These are phyloP conservation scores for Beris morrisii DNA, from an alignment of 2,888 invertebrate genomes.

Conservation along the genomic window DNA sequence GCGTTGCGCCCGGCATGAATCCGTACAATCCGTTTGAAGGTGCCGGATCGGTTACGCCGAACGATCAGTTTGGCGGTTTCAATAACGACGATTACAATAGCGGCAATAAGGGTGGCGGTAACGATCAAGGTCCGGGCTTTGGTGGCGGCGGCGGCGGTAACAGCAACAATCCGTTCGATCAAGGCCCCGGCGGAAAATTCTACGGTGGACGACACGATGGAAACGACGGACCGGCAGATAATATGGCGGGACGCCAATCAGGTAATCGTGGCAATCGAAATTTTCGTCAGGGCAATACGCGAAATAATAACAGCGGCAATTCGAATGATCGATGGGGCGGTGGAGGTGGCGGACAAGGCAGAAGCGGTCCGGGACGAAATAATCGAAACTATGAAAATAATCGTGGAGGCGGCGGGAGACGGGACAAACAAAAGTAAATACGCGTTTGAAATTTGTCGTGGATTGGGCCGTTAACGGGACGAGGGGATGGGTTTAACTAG, in stretches of 20 bases:
- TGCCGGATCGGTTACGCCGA: conserved; percentile 54
- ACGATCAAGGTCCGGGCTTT: conserved; percentile 49
- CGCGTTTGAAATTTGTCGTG: too few species aligned
- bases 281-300: conserved; percentile 19
- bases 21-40: conserved; percentile 45
- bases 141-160: conserved; percentile 58
- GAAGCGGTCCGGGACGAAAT: conserved; percentile 3
- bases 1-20: conserved; percentile 60
- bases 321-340: conserved; percentile 27
- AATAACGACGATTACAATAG: conserved; percentile 55
- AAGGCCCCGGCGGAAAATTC: conserved; percentile 2
- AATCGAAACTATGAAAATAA: conserved; percentile 34
- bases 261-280: conserved; percentile 30
- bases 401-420: conserved; percentile 34
- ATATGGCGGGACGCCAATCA: background rate
- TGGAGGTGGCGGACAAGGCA: background rate
- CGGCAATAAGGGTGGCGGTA: conserved; percentile 51
- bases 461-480: too few species aligned
- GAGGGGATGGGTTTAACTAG: too few species aligned
- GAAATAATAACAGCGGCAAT: too few species aligned
- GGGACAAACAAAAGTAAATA: background rate
- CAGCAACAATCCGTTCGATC: conserved; percentile 47
- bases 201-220: conserved; percentile 10
- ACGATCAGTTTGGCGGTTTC: conserved; percentile 43
- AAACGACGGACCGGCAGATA: background rate